phyloP scores from a whole-genome alignment of 2,888 invertebrate genomes.

The Torymus auratus region DNA sequence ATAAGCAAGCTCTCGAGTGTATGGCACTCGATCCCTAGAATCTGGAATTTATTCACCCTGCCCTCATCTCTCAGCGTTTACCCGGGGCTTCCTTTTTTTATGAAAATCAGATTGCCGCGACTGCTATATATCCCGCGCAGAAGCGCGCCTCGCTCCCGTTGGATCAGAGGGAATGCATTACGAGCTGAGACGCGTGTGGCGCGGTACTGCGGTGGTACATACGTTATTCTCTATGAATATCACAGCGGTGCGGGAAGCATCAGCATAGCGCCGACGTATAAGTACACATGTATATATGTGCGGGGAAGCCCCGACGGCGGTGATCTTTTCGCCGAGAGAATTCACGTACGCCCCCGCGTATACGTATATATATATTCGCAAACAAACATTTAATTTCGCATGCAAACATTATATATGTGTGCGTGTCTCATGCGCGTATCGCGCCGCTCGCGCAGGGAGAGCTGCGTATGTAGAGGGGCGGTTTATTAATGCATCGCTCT shows the following conservation, averaged over 20 bases:
- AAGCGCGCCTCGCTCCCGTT: constrained; percentile 58
- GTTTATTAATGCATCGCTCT: constrained; percentile 58
- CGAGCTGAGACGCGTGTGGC: constrained; percentile 63
- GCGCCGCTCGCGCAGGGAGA: background rate
- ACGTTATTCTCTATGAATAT: constrained; percentile 72
- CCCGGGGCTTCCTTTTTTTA: constrained; percentile 34
- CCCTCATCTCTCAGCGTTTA: background rate
- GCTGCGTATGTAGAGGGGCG: too few relatives aligned
- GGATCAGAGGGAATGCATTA: constrained; percentile 75
- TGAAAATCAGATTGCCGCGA: constrained; percentile 58
- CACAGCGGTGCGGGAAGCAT: constrained; percentile 55
- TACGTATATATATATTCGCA: constrained; percentile 67
- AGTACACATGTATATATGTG: background rate
- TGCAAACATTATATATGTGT: constrained; percentile 70
- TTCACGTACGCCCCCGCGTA: background rate
- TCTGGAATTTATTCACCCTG: constrained; percentile 51
- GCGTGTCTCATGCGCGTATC: constrained; percentile 24
- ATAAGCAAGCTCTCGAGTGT: background rate
- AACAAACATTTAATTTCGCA: constrained; percentile 76
- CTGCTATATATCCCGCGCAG: background rate
- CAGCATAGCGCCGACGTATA: too few relatives aligned
- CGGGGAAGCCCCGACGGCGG: constrained; percentile 67
- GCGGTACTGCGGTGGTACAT: constrained; percentile 60
- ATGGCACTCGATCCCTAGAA: constrained; percentile 23
- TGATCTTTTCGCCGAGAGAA: constrained; percentile 67